These are phyloP conservation scores for Linyphia triangularis DNA, from an alignment of 2,888 invertebrate species.

Conservation along the genomic window DNA sequence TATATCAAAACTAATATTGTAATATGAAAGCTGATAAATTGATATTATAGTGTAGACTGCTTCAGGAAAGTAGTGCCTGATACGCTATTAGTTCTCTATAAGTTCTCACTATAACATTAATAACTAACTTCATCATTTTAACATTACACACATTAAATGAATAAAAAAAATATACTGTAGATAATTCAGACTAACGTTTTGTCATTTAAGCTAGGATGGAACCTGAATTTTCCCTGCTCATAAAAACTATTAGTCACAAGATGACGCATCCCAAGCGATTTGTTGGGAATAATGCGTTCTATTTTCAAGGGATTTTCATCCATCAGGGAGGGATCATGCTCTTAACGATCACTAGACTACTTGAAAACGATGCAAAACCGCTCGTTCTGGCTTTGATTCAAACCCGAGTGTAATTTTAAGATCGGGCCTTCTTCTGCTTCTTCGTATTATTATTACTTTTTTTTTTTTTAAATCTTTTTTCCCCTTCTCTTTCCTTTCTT, in stretches of 20 bases:
- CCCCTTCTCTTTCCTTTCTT: slow-evolving; percentile 3
- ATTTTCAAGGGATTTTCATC: neutral
- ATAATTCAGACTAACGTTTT: no score
- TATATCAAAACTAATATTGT: no score
- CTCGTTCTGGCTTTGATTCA: slow-evolving; percentile 57
- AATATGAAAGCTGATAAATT: no score
- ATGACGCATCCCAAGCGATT: neutral
- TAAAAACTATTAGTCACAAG: slow-evolving; percentile 11
- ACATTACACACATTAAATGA: no score
- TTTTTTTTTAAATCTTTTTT: slow-evolving; percentile 5
- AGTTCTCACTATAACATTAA: no score
- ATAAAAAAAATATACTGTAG: no score
- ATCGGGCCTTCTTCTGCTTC: neutral
- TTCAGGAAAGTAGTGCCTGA: no score
- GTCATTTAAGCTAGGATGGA: no score
- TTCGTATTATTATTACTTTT: slow-evolving; percentile 4
- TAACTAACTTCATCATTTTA: no score
- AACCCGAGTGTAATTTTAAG: slow-evolving; percentile 54
- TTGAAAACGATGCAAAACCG: slow-evolving; percentile 31
- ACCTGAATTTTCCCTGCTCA: neutral
- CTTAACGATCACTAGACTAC: slow-evolving; percentile 17
- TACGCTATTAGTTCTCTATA: no score
- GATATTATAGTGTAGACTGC: no score
- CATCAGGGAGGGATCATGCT: slow-evolving; percentile 17
- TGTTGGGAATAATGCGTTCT: slow-evolving; percentile 11